Base-by-base conservation (phyloP, 2,888 invertebrate genomes). In the Peribatodes rhomboidaria region DNA sequence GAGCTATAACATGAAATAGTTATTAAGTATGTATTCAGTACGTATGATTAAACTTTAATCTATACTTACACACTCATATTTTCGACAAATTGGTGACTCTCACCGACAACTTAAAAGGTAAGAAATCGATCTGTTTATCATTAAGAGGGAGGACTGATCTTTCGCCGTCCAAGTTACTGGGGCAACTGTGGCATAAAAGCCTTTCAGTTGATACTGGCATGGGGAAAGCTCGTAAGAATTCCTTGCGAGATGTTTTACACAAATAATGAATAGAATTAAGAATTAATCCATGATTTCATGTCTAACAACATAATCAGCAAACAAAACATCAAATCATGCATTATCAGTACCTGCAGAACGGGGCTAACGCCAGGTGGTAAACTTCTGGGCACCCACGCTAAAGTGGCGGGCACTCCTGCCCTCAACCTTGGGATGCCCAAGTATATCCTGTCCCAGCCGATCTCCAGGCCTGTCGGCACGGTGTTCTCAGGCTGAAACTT, bases 391-490 rank as follows among this genome's bases (percentile, higher is more conserved):
- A 97, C 94, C 86, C 94, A 95, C 13, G 94, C 95, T 7, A 98
- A 78, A 0, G 97, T 96, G 0, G 97, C 96, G 0, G 97, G 95
- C 0, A 97, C 96, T 4, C 97, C 97, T 0, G 95, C 94, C 62
- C 96, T 94, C 31, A 97, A 85, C 61, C 97, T 92, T 0, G 97
- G 97, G 11, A 95, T 95, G 0, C 96, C 95, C n/a, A 98, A 67
- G 81, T 97, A 97, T 27, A 97, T 89, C 67, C 96, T 93, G 76
- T 97, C 95, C 87, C 94, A 94, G 1, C 95, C 94, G 33, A 97
- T 90, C 78, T 96, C 97, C 66, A 97, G 81, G 1, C 97, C 97
- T 0, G 97, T 97, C 39, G 96, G 95, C 4, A 97, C 95, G 0
- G 96, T 95, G 84, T 96, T 97, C 80, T 96, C 95, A 0, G 97